Conservation (phyloP, 2,797 vertebrate species). For the Sardinella longiceps region DNA sequence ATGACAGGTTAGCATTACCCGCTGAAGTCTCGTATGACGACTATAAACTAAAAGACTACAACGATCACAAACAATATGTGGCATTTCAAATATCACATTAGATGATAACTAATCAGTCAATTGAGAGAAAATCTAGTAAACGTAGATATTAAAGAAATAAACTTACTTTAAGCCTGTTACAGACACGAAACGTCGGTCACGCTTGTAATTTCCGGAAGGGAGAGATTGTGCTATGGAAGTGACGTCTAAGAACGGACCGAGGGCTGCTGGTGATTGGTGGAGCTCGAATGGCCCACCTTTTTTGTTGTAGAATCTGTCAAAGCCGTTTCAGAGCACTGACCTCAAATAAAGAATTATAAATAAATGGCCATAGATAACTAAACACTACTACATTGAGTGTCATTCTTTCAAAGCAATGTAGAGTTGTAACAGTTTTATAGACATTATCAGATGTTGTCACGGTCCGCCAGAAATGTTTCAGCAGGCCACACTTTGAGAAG, state of each 20-base stretch:
- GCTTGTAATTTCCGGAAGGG: slow-evolving; percentile 70
- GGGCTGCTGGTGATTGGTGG: too few relatives aligned
- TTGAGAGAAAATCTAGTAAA: not conserved
- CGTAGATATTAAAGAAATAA: not conserved
- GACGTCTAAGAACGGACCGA: not conserved
- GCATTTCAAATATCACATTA: not conserved
- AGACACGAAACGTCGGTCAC: slow-evolving; percentile 87
- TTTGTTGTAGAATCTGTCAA: too few relatives aligned
- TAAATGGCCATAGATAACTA: too few relatives aligned
- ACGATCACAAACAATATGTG: not conserved
- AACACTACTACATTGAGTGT: too few relatives aligned
- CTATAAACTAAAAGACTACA: not conserved
- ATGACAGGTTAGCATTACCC: not conserved
- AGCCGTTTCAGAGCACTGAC: too few relatives aligned
- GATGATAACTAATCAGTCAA: accelerated
- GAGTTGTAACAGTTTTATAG: too few relatives aligned
- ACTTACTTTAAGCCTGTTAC: slow-evolving; percentile 87
- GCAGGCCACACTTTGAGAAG: too few relatives aligned
- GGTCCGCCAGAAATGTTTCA: too few relatives aligned
- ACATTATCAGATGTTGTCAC: too few relatives aligned
- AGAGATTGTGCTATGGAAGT: slow-evolving; percentile 36
- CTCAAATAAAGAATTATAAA: too few relatives aligned
- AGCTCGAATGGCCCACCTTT: too few relatives aligned
- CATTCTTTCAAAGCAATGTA: too few relatives aligned
- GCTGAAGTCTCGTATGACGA: not conserved